Percentiles rank a stretch among this genome's conserved stretches.
Conservation (phyloP, 2,797 vertebrate species). For the Ctenopoma kingsleyae region DNA sequence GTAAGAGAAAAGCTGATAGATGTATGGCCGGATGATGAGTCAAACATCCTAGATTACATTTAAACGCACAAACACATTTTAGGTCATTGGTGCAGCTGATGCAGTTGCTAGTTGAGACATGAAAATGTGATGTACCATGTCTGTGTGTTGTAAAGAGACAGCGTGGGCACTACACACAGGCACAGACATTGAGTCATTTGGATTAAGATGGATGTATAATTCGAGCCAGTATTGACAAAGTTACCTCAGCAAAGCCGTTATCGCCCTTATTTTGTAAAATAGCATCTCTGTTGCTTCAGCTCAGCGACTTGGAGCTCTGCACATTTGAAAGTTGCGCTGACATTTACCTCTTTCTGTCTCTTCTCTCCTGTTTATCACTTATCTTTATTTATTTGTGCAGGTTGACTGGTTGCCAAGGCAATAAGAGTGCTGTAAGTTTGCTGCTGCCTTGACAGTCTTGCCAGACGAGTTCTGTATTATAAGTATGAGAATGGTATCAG, state of each 20-base stretch:
- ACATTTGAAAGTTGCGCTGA: conserved; percentile 27
- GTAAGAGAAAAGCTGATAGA: too few species aligned
- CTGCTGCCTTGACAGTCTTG: conserved; percentile 77
- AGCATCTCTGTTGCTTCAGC: conserved; percentile 14
- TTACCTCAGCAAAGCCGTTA: conserved; percentile 41
- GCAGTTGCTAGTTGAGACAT: conserved; percentile 33
- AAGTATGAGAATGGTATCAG: conserved; percentile 61
- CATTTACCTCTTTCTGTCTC: neutral
- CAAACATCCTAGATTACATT: too few species aligned
- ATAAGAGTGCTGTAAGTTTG: conserved; percentile 70
- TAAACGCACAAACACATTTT: too few species aligned
- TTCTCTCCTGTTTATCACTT: conserved; percentile 36
- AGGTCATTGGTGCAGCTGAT: neutral
- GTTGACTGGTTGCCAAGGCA: conserved; percentile 78
- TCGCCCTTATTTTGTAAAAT: conserved; percentile 35
- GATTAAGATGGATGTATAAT: conserved; percentile 53
- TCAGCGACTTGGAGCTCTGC: conserved; percentile 17
- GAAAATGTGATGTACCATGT: conserved; percentile 17
- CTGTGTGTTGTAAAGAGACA: conserved; percentile 22
- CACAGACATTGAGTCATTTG: conserved; percentile 53
- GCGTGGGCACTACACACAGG: conserved; percentile 17
- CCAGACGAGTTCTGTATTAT: conserved; percentile 56
- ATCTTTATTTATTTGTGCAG: conserved; percentile 67
- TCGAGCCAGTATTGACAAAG: conserved; percentile 41
- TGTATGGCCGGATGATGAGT: too few species aligned